A percentile compares a stretch with the other conserved stretches of the same genome.
phyloP scores from a whole-genome alignment of 2,113 vertebrate genomes.

The Antennarius striatus region DNA sequence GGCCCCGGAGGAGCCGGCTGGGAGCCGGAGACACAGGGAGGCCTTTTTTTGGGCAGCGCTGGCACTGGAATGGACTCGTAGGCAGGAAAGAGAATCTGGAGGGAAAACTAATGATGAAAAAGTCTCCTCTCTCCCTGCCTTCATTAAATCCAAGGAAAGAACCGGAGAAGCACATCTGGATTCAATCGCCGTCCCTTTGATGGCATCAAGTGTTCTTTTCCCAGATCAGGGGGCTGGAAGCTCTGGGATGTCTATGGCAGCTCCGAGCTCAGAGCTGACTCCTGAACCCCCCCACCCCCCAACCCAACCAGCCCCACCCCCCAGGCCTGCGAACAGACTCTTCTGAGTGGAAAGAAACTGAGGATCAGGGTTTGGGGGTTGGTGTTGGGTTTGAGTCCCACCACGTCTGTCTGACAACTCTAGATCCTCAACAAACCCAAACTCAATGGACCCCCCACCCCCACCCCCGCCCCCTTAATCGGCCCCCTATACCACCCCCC shows the following conservation, averaged over 20 bases:
- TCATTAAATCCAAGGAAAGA: conserved; percentile 99
- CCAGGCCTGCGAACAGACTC: too few relatives aligned
- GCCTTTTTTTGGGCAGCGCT: conserved; percentile 41
- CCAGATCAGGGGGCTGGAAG: conserved; percentile 90
- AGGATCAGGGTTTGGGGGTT: too few relatives aligned
- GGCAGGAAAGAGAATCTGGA: conserved; percentile 71
- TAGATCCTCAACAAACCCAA: too few relatives aligned
- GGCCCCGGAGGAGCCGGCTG: conserved; percentile 41
- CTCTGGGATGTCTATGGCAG: conserved; percentile 88
- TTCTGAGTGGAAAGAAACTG: too few relatives aligned
- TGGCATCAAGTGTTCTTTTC: conserved; percentile 99
- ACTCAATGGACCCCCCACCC: too few relatives aligned
- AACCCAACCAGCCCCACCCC: too few relatives aligned
- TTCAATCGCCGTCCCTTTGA: conserved; percentile 96
- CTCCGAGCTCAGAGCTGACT: conserved; percentile 67
- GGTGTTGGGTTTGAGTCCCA: too few relatives aligned
- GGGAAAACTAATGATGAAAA: conserved; percentile 92
- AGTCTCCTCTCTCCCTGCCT: conserved; percentile 88
- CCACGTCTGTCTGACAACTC: too few relatives aligned
- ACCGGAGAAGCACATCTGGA: conserved; percentile 92
- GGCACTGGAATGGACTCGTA: conserved; percentile 70
- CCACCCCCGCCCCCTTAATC: too few relatives aligned
- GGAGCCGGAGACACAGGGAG: conserved; percentile 43
- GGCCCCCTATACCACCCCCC: too few relatives aligned
- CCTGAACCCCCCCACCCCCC: too few relatives aligned